Evolutionary conservation across 2,113 vertebrate species (phyloP), one percentile per base, ranked within the genome.

Genomic region (Sander vitreus): DNA sequence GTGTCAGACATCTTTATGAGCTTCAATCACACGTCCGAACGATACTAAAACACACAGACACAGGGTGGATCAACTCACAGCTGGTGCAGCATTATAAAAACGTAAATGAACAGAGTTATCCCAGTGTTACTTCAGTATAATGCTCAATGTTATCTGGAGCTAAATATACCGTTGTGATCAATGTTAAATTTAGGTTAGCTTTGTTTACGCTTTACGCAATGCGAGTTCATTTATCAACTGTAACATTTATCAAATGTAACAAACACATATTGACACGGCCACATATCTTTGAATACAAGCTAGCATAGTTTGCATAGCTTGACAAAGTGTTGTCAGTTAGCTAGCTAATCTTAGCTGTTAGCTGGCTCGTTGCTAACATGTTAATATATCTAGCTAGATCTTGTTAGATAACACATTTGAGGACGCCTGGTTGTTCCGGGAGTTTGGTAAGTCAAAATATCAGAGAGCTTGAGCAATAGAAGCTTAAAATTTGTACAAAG

Each of bases 1-100:
- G 57, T 43, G 2, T 94, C 94, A 48, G 95, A 62, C 95, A 96
- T 96, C 3, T 81, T 94, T 53, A 2, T 11, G 0, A 16, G 8
- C 0, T 65, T 66, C 1, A 43, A 8, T 21, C 33, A 25, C 23
- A 59, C 25, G 6, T 55, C 48, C 47, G 6, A 36, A 67, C 0
- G 21, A 63, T 3, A 5, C 55, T 78, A 14, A 62, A 79, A 86
- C 0, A 59, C 21, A 55, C 21, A 43, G 1, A 9, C 10, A 70
- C 6, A 47, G 2, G 0, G 0, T 19, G 16, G 1, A 43, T 71
- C 59, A 36, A 43, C 0, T 43, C 5, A 9, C 5, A 62, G 5
- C 0, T 21, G n/a, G 6, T 23, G 47, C 11, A 27, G 0, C 0
- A 25, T n/a, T 8, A n/a, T 3, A 9, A 18, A 21, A 45, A 14